phyloP scores from a whole-genome alignment of 2,888 invertebrate genomes.

The Xestia rhomboidea region DNA sequence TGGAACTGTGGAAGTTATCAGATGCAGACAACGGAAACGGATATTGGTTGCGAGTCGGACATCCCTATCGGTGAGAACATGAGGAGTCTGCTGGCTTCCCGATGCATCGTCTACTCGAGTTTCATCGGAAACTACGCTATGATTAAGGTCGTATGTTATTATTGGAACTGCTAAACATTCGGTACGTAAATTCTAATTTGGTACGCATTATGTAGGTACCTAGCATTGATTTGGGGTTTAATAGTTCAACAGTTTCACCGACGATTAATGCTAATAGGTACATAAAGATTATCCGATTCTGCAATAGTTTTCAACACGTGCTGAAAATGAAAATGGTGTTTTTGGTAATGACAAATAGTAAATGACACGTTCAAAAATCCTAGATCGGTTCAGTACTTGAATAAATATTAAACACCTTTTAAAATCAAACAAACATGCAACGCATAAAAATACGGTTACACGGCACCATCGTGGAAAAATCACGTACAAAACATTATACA shows the following conservation, averaged over 20 bases:
- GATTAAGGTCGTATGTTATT: conserved; percentile 14
- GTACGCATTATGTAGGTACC: conserved; percentile 13
- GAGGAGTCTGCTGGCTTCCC: conserved; percentile 21
- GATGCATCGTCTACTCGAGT: conserved; percentile 3
- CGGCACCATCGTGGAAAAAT: conserved; percentile 34
- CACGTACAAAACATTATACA: conserved; percentile 55
- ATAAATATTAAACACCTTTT: conserved; percentile 1
- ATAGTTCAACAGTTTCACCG: conserved; percentile 27
- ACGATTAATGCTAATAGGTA: conserved; percentile 9
- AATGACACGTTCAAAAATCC: background rate
- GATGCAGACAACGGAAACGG: conserved; percentile 69
- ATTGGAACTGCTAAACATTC: conserved; percentile 15
- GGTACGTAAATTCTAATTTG: conserved; percentile 37
- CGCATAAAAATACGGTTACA: conserved; percentile 31
- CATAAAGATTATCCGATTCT: conserved; percentile 11
- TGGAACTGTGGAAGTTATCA: conserved; percentile 61
- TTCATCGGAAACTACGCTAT: conserved; percentile 24
- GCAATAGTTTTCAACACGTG: conserved; percentile 5
- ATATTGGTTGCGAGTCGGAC: conserved; percentile 70
- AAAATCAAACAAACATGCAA: conserved; percentile 19
- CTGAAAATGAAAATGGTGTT: background rate
- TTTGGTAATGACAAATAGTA: background rate
- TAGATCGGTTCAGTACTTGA: background rate
- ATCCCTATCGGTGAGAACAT: conserved; percentile 52
- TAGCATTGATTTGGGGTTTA: conserved; percentile 36